Evolutionary conservation across 2,888 invertebrate genomes (phyloP), one percentile per base, ranked within the genome.

Genomic region (Mythimna loreyi): DNA sequence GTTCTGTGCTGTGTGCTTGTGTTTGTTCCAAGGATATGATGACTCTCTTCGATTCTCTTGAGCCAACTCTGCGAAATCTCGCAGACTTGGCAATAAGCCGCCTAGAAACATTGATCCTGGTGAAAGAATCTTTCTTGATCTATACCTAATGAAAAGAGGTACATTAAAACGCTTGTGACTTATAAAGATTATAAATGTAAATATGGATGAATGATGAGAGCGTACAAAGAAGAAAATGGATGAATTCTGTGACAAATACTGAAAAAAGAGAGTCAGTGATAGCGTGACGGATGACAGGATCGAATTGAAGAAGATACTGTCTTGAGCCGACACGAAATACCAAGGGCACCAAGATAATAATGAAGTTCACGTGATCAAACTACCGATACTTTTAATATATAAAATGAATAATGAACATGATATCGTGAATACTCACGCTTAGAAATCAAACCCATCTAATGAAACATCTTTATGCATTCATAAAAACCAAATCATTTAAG

Each of bases 401-500:
- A 8, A 11, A 30, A 53, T n/a, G 28, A 50, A 50, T 53, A 33
- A 16, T 36, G 16, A 56, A 23, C 43, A 7, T 21, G 13, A 47
- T 11, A n/a, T n/a, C 23, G 9, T 33, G n/a, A 47, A 75, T 53
- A 16, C 3, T 28, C 25, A 19, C 23, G n/a, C 5, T 69, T 36
- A 9, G 30, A 55, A 55, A 3, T 33, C 55, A 30, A 36, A 55
- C 11, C 21, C 21, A 23, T 23, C 11, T 13, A 28, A 23, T 9
- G 4, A 13, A 47, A 57, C n/a, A 57, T 49, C 21, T 75, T 8
- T 21, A n/a, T 23, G 25, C 25, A 40, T 33, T 11, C 23, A 43
- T 23, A 11, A 30, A 40, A 56, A 36, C 21, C 40, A 52, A 62
- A 58, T 59, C 43, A 30, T 65, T 60, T 50, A 28, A 45, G 28